Percentiles rank a stretch among this genome's conserved stretches.
phyloP scores from a whole-genome alignment of 2,888 invertebrate species.

The Scaptomyza tumidula region DNA sequence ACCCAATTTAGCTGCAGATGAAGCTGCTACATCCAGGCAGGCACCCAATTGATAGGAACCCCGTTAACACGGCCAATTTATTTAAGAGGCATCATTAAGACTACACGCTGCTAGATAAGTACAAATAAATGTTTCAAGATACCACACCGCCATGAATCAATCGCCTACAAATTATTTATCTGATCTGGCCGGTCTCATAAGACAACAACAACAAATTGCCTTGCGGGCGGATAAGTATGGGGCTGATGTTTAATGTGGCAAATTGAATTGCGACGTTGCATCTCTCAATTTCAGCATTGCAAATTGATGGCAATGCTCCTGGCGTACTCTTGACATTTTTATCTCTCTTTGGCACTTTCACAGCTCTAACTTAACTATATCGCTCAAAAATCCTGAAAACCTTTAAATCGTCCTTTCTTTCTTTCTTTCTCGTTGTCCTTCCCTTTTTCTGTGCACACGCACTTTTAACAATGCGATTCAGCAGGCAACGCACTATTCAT shows the following conservation, averaged over 20 bases:
- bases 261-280: conserved; percentile 61
- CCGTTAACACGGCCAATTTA: conserved; percentile 44
- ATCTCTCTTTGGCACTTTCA: conserved; percentile 1
- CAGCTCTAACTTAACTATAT: conserved; percentile 56
- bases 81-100: conserved; percentile 55
- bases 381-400: neutral
- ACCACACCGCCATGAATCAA: conserved; percentile 49
- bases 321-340: conserved; percentile 52
- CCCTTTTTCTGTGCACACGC: conserved; percentile 17
- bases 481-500: conserved; percentile 68
- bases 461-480: conserved; percentile 29
- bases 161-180: conserved; percentile 32
- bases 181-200: conserved; percentile 29
- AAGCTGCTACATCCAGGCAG: conserved; percentile 1
- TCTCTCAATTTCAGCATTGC: conserved; percentile 52
- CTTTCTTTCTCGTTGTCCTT: neutral
- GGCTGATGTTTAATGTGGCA: conserved; percentile 45
- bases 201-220: conserved; percentile 31
- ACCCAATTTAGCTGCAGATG: conserved; percentile 8
- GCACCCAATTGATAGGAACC: conserved; percentile 18
- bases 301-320: conserved; percentile 50
- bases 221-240: too few species aligned
- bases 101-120: conserved; percentile 34
- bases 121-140: conserved; percentile 40
- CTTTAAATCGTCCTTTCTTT: too few species aligned